phyloP scores from a whole-genome alignment of 1,140 invertebrate species.

The Euura lappo region DNA sequence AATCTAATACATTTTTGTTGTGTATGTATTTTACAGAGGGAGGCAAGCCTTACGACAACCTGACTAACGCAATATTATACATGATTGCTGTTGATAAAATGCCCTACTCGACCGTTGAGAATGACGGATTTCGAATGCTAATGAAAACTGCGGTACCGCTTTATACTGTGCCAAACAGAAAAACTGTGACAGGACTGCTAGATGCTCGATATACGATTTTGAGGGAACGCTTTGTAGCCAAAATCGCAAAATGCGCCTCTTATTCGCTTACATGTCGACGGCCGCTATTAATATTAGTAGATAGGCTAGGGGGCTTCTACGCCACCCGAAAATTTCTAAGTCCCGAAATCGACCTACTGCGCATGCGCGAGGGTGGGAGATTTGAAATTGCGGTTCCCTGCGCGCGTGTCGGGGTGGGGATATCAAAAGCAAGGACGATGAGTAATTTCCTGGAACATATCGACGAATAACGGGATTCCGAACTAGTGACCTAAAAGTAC shows the following conservation, averaged over 20 bases:
- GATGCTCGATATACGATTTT: conserved; percentile 22
- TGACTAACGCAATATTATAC: background rate
- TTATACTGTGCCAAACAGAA: conserved; percentile 34
- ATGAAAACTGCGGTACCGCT: conserved; percentile 30
- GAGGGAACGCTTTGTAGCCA: conserved; percentile 13
- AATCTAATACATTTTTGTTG: background rate
- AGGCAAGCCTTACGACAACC: background rate
- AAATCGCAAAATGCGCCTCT: conserved; percentile 7
- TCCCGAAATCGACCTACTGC: too few species aligned
- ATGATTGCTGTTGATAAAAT: background rate
- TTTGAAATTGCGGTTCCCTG: too few species aligned
- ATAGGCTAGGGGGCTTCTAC: too few species aligned
- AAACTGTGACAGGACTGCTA: conserved; percentile 36
- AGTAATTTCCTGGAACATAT: too few species aligned
- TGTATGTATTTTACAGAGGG: background rate
- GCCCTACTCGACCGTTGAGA: conserved; percentile 26
- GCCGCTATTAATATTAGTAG: too few species aligned
- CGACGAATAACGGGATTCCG: too few species aligned
- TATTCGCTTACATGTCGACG: conserved; percentile 19
- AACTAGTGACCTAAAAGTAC: too few species aligned
- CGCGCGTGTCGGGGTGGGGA: too few species aligned
- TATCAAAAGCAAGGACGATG: too few species aligned
- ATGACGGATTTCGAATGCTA: conserved; percentile 38
- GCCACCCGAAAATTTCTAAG: too few species aligned
- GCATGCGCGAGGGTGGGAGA: too few species aligned